phyloP scores from a whole-genome alignment of 2,888 invertebrate genomes.

The Erebia aethiops region DNA sequence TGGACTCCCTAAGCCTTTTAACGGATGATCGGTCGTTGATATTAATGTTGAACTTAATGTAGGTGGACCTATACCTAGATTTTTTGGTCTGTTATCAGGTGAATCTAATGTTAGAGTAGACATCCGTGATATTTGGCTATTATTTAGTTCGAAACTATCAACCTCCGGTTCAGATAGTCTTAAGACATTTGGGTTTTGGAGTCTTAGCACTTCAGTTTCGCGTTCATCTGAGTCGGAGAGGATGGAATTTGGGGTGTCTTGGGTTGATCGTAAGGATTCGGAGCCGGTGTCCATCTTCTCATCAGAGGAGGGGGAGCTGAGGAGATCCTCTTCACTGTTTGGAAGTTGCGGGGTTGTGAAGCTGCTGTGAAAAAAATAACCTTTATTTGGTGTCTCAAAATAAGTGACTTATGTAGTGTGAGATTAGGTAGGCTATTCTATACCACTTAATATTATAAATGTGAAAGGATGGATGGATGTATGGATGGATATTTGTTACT shows the following conservation, averaged over 20 bases:
- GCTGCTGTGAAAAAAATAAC: slow-evolving; percentile 50
- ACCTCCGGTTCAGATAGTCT: slow-evolving; percentile 46
- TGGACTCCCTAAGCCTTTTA: slow-evolving; percentile 82
- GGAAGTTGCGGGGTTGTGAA: slow-evolving; percentile 51
- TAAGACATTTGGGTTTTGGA: slow-evolving; percentile 61
- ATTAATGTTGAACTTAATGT: slow-evolving; percentile 72
- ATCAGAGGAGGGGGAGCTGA: slow-evolving; percentile 72
- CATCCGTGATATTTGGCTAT: slow-evolving; percentile 56
- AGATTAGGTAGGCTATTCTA: too few species aligned
- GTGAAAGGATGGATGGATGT: too few species aligned
- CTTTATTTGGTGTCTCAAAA: background rate
- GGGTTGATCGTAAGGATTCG: slow-evolving; percentile 65
- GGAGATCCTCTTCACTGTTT: slow-evolving; percentile 57
- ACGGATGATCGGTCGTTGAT: slow-evolving; percentile 81
- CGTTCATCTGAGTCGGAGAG: slow-evolving; percentile 67
- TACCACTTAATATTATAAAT: too few species aligned
- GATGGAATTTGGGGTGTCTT: slow-evolving; percentile 71
- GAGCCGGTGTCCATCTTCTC: slow-evolving; percentile 79
- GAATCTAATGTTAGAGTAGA: slow-evolving; percentile 55
- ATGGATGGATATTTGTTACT: too few species aligned
- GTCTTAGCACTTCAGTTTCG: slow-evolving; percentile 59
- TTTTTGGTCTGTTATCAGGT: slow-evolving; percentile 48
- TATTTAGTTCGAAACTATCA: slow-evolving; percentile 40
- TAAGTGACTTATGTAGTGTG: too few species aligned
- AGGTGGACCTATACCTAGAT: slow-evolving; percentile 63